Base-by-base conservation (phyloP, 2,797 vertebrate species). In the Falco concolor region DNA sequence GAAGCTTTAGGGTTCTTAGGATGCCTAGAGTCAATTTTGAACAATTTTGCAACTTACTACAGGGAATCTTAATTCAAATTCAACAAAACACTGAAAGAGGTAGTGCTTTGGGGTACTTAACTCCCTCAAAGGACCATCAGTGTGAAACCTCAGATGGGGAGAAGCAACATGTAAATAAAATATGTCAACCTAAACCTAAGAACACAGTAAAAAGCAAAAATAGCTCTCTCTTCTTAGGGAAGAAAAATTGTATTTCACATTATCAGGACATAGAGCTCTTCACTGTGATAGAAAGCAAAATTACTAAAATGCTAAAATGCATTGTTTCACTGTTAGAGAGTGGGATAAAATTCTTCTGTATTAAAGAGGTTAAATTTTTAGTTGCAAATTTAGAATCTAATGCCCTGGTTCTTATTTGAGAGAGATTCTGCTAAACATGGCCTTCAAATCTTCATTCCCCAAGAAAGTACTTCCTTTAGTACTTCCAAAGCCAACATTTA, bases 1-100 rank as follows among this genome's bases (percentile, higher is more conserved):
- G 97, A 98, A 98, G 95, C 97, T 98, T 98, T 98, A 98, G 96
- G 96, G 97, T 98, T 98, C 97, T 98, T 98, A 97, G 24, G 93
- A 98, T 97, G 94, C 97, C 96, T 96, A 67, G 94, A 98, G 97
- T 97, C 96, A 97, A 97, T 97, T 98, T 96, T 97, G 95, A 98
- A 87, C 97, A 98, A 96, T 97, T 97, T 98, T 89, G 74, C 91
- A 97, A 93, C 93, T 97, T 97, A 96, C 97, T 95, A 94, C 67
- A 72, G 97, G 97, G 97, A 97, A 97, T 97, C 96, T 98, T 98
- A 98, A 97, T 98, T 97, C 96, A 97, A 94, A 98, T 96, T 97
- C 96, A 97, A 97, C 96, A 97, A 97, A 98, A 98, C 80, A 96
- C 87, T 97, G 90, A 94, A 96, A 97, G 93, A 96, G 91, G 75